Base-by-base conservation (phyloP, 2,888 invertebrate genomes). In the Phortica magna region DNA sequence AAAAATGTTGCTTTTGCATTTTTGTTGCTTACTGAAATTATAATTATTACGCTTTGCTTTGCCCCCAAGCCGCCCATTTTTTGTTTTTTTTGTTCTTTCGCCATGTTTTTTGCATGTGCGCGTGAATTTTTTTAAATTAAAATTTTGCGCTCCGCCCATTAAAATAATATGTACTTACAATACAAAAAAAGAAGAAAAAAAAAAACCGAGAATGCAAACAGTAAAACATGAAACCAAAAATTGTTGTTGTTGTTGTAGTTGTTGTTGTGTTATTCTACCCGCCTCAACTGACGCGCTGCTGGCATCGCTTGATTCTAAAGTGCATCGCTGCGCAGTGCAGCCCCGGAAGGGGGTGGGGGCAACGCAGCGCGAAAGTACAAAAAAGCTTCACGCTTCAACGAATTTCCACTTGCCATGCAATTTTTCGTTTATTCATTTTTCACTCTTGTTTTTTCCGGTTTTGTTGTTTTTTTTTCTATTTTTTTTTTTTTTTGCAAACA, bases 391-490 rank as follows among this genome's bases (percentile, higher is more conserved):
- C 80, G 89, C 87, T 83, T 82, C 82, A 87, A 85, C 83, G 84
- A 88, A 87, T 83, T 85, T 88, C 85, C 88, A 88, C 88, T 87
- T 68, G 73, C 41, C 64, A 65, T 67, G 67, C 41, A 55, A 67
- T 68, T 43, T 75, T 65, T 68, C 80, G 41, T 65, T 74, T 55
- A 41, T 74, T 55, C 67, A 41, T 67, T 74, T 77, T 82, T 82
- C 81, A 82, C 83, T 84, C 80, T 68, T 10, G 12, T 75, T 77
- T 65, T 79, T 78, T 72, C 76, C 67, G 59, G 57, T 55, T 75
- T 57, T 70, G 3, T 9, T 65, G 57, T 73, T 75, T 75, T 43
- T 77, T 73, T 73, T 59, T 74, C 41, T 65, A 55, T 71, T 79
- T 76, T 73, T 64, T 72, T 67, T 65, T 31, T 7, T 79, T 81